Conservation (phyloP, 2,888 invertebrate genomes). For the Stratiomys singularior region DNA sequence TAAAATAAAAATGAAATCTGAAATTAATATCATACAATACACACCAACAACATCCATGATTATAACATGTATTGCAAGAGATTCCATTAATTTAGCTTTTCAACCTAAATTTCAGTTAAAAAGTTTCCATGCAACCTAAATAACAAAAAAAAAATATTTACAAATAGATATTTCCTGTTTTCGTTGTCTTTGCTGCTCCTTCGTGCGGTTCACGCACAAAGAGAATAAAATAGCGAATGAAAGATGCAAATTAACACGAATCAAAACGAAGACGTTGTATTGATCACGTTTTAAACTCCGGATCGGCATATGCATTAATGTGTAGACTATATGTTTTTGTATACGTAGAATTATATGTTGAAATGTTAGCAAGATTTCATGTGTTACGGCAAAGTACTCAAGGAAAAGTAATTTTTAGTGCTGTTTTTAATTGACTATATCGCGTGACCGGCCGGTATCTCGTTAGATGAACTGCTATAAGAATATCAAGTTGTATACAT, state of each 20-base stretch:
- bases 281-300: constrained; percentile 42
- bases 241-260: not conserved
- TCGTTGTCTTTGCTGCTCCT: not conserved
- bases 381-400: not conserved
- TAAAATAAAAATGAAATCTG: constrained; percentile 24
- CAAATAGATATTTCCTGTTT: constrained; percentile 22
- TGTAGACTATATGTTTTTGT: not conserved
- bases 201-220: not conserved
- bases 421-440: not conserved
- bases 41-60: constrained; percentile 14
- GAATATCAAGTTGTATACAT: too few species aligned
- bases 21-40: constrained; percentile 7
- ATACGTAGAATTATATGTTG: not conserved
- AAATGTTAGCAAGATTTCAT: not conserved
- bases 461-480: not conserved
- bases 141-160: not conserved
- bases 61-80: not conserved
- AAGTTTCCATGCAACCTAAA: constrained; percentile 34
- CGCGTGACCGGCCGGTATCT: constrained; percentile 5
- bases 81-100: not conserved
- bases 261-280: not conserved
- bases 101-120: constrained; percentile 9
- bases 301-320: constrained; percentile 8
- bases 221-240: not conserved
- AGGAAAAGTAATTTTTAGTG: not conserved